A percentile compares a stretch with the other conserved stretches of the same genome.
Evolutionary conservation across 2,113 vertebrate genomes (phyloP).

Genomic region (Rhegmatorhina hoffmannsi): DNA sequence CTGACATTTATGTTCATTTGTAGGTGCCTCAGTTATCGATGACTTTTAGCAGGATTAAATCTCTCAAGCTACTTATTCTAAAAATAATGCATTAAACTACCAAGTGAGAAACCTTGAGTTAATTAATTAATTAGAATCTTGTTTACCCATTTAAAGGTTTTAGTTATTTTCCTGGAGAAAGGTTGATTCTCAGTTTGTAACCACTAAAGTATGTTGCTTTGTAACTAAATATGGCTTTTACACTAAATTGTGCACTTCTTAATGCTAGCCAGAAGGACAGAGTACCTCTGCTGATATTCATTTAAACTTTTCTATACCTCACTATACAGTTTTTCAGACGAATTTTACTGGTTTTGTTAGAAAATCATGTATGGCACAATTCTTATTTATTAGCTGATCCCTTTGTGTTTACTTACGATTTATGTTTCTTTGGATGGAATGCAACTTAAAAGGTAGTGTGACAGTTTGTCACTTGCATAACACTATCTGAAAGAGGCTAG

Average conservation of each 20-base stretch:
- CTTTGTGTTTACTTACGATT: constrained; percentile 31
- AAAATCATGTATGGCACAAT: constrained; percentile 10
- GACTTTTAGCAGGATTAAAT: not conserved
- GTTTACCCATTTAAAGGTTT: constrained; percentile 25
- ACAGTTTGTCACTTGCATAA: not conserved
- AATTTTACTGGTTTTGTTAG: constrained; percentile 26
- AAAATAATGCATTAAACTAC: not conserved
- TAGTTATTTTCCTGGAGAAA: constrained; percentile 45
- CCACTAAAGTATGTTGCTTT: constrained; percentile 60
- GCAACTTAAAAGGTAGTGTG: not conserved
- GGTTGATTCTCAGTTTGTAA: constrained; percentile 67
- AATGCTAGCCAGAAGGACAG: constrained; percentile 62
- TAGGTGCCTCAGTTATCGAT: not conserved
- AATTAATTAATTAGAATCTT: constrained; percentile 31
- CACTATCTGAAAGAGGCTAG: not conserved
- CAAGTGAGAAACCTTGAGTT: not conserved
- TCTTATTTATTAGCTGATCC: constrained; percentile 39
- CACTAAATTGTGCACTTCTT: constrained; percentile 64
- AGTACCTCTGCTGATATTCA: constrained; percentile 28
- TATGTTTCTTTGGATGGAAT: constrained; percentile 7
- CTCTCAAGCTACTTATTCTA: not conserved
- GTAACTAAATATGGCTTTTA: constrained; percentile 65
- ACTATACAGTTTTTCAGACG: constrained; percentile 26
- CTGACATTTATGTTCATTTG: not conserved
- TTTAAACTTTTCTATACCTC: constrained; percentile 57